phyloP scores from a whole-genome alignment of 2,888 invertebrate genomes.

The Dynastes maya region DNA sequence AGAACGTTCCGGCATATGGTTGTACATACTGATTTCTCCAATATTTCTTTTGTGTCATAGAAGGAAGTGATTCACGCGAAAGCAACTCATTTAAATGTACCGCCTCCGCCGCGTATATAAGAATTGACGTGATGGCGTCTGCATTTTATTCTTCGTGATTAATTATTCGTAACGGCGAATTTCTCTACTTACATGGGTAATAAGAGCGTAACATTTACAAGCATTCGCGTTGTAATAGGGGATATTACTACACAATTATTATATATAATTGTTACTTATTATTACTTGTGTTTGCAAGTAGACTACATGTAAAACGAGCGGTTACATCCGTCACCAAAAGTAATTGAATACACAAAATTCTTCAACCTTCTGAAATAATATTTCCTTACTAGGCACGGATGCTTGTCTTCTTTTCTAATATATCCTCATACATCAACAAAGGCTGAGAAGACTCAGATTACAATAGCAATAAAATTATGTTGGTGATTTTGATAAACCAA shows the following conservation, averaged over 20 bases:
- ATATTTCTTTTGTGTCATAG: constrained; percentile 26
- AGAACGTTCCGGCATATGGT: constrained; percentile 52
- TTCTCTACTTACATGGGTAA: constrained; percentile 47
- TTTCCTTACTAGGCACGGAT: too few relatives aligned
- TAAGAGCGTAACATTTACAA: constrained; percentile 44
- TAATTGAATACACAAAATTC: too few relatives aligned
- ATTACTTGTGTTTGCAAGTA: too few relatives aligned
- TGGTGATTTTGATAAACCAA: too few relatives aligned
- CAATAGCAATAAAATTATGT: too few relatives aligned
- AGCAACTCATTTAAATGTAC: constrained; percentile 9
- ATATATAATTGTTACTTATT: too few relatives aligned
- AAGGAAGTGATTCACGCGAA: constrained; percentile 31
- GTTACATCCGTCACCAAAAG: too few relatives aligned
- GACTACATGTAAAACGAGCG: too few relatives aligned
- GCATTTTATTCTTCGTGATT: constrained; percentile 14
- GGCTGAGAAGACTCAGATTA: too few relatives aligned
- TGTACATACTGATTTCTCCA: constrained; percentile 46
- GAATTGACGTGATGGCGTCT: constrained; percentile 3
- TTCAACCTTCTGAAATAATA: too few relatives aligned
- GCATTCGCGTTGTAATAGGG: neutral
- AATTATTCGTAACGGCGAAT: constrained; percentile 30
- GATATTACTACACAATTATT: neutral
- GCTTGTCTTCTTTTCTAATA: too few relatives aligned
- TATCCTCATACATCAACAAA: too few relatives aligned
- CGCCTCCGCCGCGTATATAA: neutral